Percentiles rank a stretch among this genome's conserved stretches.
phyloP scores from a whole-genome alignment of 2,888 invertebrate genomes.

The Chrysolina haemoptera region DNA sequence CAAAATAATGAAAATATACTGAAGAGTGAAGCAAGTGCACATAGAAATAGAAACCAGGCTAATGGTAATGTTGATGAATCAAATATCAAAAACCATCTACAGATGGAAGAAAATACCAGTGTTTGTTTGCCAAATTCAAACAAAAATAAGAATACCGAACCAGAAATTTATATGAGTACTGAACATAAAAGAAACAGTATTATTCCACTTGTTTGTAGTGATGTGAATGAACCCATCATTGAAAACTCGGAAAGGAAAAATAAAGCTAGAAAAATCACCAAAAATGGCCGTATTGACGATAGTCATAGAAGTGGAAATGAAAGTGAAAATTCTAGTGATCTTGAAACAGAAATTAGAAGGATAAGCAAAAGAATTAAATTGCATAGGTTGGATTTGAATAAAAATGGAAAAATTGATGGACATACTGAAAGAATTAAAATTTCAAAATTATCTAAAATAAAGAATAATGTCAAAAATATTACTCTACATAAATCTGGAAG shows the following conservation, averaged over 20 bases:
- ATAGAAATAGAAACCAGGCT: background rate
- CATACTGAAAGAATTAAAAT: background rate
- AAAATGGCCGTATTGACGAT: background rate
- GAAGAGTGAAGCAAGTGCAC: background rate
- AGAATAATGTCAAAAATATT: background rate
- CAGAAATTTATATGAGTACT: background rate
- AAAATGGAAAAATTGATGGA: background rate
- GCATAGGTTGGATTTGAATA: background rate
- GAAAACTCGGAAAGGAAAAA: background rate
- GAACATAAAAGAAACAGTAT: no score
- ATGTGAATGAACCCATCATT: background rate
- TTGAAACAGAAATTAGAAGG: background rate
- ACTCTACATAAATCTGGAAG: background rate
- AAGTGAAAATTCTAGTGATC: conserved; percentile 9
- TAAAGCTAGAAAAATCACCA: background rate
- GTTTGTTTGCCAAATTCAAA: background rate
- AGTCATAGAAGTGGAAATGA: background rate
- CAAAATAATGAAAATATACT: background rate
- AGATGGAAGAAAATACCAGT: background rate
- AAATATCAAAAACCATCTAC: background rate
- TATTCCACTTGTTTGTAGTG: no score
- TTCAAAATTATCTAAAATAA: background rate
- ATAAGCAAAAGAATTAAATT: background rate
- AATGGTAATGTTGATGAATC: background rate
- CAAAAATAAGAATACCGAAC: background rate